Percentiles rank a stretch among this genome's conserved stretches.
phyloP scores from a whole-genome alignment of 2,888 invertebrate species.

The Atethmia centrago region DNA sequence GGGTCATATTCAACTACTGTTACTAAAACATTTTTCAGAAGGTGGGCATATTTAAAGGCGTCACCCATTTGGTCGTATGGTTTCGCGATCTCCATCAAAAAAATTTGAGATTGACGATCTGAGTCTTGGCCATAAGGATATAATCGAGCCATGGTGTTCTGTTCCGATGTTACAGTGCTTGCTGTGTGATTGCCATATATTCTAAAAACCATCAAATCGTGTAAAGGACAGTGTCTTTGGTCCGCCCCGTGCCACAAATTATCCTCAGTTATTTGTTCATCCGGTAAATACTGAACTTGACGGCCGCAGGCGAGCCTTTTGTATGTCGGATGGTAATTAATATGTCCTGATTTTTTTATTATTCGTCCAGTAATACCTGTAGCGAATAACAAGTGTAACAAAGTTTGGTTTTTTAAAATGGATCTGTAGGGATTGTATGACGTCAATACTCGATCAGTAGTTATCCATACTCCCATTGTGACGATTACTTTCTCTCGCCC shows the following conservation, averaged over 20 bases:
- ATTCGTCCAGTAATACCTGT: background rate
- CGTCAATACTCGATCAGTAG: constrained; percentile 4
- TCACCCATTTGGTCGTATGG: background rate
- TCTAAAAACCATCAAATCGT: constrained; percentile 14
- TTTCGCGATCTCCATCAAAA: background rate
- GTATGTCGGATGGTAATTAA: rapidly evolving
- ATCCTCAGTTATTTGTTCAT: background rate
- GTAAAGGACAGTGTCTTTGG: background rate
- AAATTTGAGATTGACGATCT: rapidly evolving
- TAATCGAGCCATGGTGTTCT: no score
- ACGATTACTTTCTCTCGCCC: no score
- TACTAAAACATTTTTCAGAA: rapidly evolving
- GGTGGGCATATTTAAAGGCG: background rate
- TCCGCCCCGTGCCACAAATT: background rate
- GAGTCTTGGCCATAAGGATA: background rate
- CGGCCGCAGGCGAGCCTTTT: background rate
- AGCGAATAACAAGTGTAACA: background rate
- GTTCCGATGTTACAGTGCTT: background rate
- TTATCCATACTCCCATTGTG: no score
- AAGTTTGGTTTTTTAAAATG: background rate
- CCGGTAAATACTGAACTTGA: background rate
- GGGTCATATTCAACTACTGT: background rate
- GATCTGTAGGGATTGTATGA: constrained; percentile 13
- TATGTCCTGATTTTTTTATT: rapidly evolving
- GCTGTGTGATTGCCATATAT: background rate